Evolutionary conservation across 2,797 vertebrate genomes (phyloP), one percentile per base, ranked within the genome.

Genomic region (Aselliscus stoliczkanus): DNA sequence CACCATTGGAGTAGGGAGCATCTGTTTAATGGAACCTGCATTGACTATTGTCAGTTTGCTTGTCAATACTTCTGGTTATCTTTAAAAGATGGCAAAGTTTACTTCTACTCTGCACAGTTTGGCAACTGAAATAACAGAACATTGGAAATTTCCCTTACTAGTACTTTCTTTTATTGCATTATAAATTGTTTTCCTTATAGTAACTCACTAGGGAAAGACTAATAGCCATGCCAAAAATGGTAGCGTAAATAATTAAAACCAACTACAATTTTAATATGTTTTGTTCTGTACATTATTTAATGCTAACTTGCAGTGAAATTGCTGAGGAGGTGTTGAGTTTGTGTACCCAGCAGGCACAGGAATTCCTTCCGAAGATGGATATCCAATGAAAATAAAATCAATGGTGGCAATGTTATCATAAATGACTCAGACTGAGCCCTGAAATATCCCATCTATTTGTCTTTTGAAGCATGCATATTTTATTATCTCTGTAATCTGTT

Each of bases 191-290:
- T 95, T 82, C 60, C 50, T 73, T 85, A 7, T 73, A 70, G 44
- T 37, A 95, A 89, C 54, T 92, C 92, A 65, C 65, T 58, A 5
- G 47, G 44, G 47, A 81, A 67, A 95, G 60, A 96, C 18, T 91
- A 65, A 91, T 44, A 94, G 80, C 25, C 21, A 60, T 60, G 37
- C n/a, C 87, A 87, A 85, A 93, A 82, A 42, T 42, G 73, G 80
- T 88, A 44, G 47, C 70, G 64, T 86, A 64, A 94, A 91, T 89
- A 93, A 97, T 97, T 94, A 72, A 96, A 94, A 94, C 65, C 86
- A 95, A 83, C 70, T 67, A 15, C 34, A 84, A 87, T 91, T 76
- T 94, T 75, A 89, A 76, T 90, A 44, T 39, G 27, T 31, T 92
- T 88, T 72, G n/a, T 47, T 54, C 50, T 76, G 14, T 27, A 81